Base-by-base conservation (phyloP, 2,888 invertebrate genomes). In the Odontothrips loti region DNA sequence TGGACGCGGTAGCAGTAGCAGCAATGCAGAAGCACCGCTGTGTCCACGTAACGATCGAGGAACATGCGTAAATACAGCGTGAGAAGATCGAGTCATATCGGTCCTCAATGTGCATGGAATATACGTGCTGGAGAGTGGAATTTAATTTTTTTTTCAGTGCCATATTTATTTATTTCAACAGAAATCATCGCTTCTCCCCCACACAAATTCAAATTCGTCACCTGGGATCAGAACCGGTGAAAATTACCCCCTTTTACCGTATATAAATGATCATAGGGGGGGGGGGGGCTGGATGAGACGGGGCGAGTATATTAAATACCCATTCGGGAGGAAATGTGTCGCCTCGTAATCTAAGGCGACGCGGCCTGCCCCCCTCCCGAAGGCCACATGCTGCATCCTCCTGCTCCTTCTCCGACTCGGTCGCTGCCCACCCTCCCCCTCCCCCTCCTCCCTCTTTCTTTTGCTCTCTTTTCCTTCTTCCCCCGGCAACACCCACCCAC, bases 401-500 rank as follows among this genome's bases (percentile, higher is more conserved):
- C 58, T 17, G 20, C 58, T 17, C 58, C 58, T 58, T 2, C 51
- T 10, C 51, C 51, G 15, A 12, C 20, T 20, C 51, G 12, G 15
- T 20, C 51, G 51, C 51, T 51, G 15, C 58, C 58, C 58, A n/a
- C 58, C 58, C 58, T 6, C 58, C 34, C 58, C 58, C 58, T 17
- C 17, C 58, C 58, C 58, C 58, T 17, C 17, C 58, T n/a, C 58
- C 58, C 58, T 20, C 58, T 58, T 58, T 15, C 58, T 51, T 58
- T 58, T 58, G 20, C n/a, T 17, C 58, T 58, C n/a, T 58, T 58
- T 17, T 43, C n/a, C n/a, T 58, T 15, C 58, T n/a, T 58, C 58
- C 58, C 58, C 58, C 58, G n/a, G 58, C 58, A 58, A n/a, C 58
- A 58, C n/a, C 58, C 58, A 17, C 58, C 51, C 51, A 51, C 51